These are phyloP conservation scores for Aphelenchoides bicaudatus DNA, from an alignment of 2,888 invertebrate species.

Conservation along the genomic window DNA sequence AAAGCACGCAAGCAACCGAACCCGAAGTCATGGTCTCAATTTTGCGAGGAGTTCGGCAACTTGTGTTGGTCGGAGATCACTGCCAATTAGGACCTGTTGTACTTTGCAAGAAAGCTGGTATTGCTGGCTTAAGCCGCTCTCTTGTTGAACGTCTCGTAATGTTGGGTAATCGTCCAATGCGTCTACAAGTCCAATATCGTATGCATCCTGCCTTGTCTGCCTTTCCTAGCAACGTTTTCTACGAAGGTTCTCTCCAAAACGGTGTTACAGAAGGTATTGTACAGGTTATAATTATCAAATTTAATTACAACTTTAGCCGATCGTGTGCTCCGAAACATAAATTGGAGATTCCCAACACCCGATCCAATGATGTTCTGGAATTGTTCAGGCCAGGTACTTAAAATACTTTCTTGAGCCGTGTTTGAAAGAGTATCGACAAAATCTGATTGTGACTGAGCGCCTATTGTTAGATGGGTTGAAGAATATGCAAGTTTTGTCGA, in stretches of 20 bases:
- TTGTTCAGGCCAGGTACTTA: conserved; percentile 85
- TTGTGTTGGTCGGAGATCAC: conserved; percentile 96
- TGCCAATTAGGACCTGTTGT: conserved; percentile 70
- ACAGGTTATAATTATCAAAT: too few species aligned
- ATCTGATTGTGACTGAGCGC: too few species aligned
- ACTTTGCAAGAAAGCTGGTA: conserved; percentile 35
- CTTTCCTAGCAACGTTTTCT: conserved; percentile 98
- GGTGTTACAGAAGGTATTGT: conserved; percentile 87
- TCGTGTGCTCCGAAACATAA: conserved; percentile 79
- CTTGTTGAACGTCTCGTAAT: conserved; percentile 94
- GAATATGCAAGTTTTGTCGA: too few species aligned
- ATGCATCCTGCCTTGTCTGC: conserved; percentile 97
- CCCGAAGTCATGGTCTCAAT: conserved; percentile 79
- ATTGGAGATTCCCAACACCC: conserved; percentile 94
- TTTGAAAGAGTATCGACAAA: too few species aligned
- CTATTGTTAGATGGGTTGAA: too few species aligned
- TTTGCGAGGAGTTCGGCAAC: conserved; percentile 89
- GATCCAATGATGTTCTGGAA: conserved; percentile 99
- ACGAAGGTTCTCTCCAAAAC: conserved; percentile 96
- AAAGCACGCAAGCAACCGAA: conserved; percentile 66
- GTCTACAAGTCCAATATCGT: conserved; percentile 81
- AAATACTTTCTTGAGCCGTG: too few species aligned
- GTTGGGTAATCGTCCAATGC: conserved; percentile 89
- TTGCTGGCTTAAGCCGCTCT: conserved; percentile 91
- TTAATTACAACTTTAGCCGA: conserved; percentile 70